These are phyloP conservation scores for Onychomys torridus DNA, from an alignment of 2,797 vertebrate species.

Conservation along the genomic window DNA sequence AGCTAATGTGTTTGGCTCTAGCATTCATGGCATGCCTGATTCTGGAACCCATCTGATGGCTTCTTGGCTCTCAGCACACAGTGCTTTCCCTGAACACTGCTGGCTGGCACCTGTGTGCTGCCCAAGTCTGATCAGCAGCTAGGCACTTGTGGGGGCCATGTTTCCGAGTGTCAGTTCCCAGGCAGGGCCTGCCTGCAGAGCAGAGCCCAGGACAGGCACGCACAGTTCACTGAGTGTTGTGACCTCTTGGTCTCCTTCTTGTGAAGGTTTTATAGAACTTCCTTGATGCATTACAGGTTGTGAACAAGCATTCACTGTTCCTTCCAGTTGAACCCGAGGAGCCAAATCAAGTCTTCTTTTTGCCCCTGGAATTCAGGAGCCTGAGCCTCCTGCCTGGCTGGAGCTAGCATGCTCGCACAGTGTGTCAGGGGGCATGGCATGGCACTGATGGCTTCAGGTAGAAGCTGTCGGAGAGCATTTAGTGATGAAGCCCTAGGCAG, in stretches of 20 bases:
- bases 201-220: conserved; percentile 30
- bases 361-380: conserved; percentile 27
- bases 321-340: conserved; percentile 25
- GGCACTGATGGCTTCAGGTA: not conserved
- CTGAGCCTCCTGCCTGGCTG: not conserved
- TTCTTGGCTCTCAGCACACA: conserved; percentile 76
- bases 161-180: conserved; percentile 53
- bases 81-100: not conserved
- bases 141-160: conserved; percentile 41
- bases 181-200: conserved; percentile 5
- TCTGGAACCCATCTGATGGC: conserved; percentile 79
- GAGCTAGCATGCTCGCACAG: not conserved
- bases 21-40: conserved; percentile 67
- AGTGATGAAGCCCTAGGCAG: not conserved
- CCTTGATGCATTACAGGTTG: conserved; percentile 83
- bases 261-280: conserved; percentile 74
- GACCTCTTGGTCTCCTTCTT: conserved; percentile 48
- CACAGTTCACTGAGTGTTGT: not conserved
- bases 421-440: rapidly evolving
- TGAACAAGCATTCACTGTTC: conserved; percentile 52
- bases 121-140: conserved; percentile 58
- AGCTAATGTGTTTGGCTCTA: conserved; percentile 83
- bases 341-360: conserved; percentile 6
- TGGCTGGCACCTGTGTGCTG: conserved; percentile 41
- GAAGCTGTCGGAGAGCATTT: not conserved